Conservation (phyloP, 2,113 vertebrate genomes). For the Benitochromis conjunctus region DNA sequence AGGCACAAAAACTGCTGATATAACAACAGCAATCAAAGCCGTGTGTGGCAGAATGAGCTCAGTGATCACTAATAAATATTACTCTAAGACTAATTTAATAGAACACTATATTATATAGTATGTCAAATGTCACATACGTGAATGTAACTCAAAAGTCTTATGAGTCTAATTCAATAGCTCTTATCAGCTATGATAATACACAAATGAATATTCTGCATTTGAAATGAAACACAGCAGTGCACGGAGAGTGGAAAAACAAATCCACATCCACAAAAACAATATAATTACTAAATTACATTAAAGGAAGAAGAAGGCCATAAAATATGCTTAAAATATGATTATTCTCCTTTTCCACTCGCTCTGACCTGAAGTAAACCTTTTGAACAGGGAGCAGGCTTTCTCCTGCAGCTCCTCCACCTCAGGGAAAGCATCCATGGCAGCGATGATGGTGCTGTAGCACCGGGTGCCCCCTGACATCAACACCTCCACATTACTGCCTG, state of each 20-base stretch:
- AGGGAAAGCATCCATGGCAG: constrained; percentile 81
- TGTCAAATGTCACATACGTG: neutral
- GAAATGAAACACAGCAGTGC: neutral
- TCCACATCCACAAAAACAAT: neutral
- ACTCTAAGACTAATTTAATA: neutral
- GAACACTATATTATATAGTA: neutral
- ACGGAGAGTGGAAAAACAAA: neutral
- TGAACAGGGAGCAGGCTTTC: constrained; percentile 85
- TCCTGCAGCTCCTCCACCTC: constrained; percentile 83
- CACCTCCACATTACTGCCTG: constrained; percentile 91
- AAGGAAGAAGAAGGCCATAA: neutral
- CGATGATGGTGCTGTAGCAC: constrained; percentile 84
- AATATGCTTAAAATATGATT: neutral
- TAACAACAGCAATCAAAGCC: neutral
- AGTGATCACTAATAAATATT: neutral
- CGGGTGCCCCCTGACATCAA: constrained; percentile 91
- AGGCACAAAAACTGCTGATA: neutral
- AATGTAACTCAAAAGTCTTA: neutral
- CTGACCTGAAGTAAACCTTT: constrained; percentile 87
- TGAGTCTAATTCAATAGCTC: neutral
- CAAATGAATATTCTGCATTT: neutral
- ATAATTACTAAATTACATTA: neutral
- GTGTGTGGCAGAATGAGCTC: neutral
- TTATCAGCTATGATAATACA: neutral
- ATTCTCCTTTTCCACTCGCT: neutral